These are phyloP conservation scores for Siphamia tubifer DNA, from an alignment of 2,113 vertebrate genomes.

Conservation along the genomic window DNA sequence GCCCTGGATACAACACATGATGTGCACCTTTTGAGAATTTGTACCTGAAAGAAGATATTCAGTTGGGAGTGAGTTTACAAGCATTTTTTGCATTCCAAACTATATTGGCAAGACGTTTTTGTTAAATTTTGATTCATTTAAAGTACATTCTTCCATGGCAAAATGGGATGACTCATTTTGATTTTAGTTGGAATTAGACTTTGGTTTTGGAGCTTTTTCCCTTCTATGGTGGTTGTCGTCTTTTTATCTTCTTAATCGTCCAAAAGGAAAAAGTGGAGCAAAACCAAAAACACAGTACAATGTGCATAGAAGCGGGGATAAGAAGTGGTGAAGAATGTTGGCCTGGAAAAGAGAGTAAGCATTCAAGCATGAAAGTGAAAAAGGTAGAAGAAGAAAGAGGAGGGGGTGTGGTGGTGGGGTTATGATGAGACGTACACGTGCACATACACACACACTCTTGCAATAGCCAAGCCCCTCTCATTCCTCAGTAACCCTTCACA, in stretches of 20 bases:
- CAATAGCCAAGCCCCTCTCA: slow-evolving; percentile 49
- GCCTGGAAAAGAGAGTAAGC: slow-evolving; percentile 43
- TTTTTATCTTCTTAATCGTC: slow-evolving; percentile 22
- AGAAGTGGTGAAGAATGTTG: slow-evolving; percentile 58
- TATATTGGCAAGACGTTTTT: too few relatives aligned
- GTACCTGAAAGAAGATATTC: too few relatives aligned
- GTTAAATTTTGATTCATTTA: too few relatives aligned
- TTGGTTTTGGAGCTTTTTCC: too few relatives aligned
- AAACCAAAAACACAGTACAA: slow-evolving; percentile 31
- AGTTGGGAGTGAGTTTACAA: too few relatives aligned
- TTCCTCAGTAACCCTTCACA: slow-evolving; percentile 55
- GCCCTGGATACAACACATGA: too few relatives aligned
- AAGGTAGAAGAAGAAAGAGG: slow-evolving; percentile 15
- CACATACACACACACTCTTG: background rate
- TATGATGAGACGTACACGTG: slow-evolving; percentile 31
- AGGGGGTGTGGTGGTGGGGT: background rate
- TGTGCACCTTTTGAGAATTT: too few relatives aligned
- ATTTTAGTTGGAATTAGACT: too few relatives aligned
- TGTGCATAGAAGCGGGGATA: slow-evolving; percentile 16
- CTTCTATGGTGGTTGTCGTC: slow-evolving; percentile 9
- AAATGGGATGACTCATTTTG: too few relatives aligned
- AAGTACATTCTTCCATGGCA: too few relatives aligned
- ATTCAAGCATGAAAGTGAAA: slow-evolving; percentile 62
- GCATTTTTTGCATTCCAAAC: too few relatives aligned
- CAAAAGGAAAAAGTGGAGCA: slow-evolving; percentile 17